Conservation (phyloP, 2,888 invertebrate species). For the Glyphotaelius pellucidus region DNA sequence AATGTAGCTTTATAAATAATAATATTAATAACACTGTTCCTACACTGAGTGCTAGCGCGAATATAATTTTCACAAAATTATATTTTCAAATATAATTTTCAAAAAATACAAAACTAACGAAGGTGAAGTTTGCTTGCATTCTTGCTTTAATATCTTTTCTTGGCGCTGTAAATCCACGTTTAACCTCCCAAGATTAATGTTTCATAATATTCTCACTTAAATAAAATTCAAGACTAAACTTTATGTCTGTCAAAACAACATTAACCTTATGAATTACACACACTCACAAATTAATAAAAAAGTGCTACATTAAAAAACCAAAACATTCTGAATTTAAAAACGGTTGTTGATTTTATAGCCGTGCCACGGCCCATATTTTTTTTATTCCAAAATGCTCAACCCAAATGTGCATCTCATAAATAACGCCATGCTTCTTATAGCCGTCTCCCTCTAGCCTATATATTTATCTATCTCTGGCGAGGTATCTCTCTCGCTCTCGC, state of each 20-base stretch:
- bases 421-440: constrained; percentile 74
- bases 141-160: neutral
- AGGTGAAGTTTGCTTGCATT: neutral
- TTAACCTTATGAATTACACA: constrained; percentile 52
- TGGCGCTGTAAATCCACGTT: neutral
- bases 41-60: no score
- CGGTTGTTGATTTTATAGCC: constrained; percentile 70
- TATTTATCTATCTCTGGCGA: constrained; percentile 55
- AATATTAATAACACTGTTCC: no score
- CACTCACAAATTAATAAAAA: constrained; percentile 63
- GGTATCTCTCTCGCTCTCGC: constrained; percentile 72
- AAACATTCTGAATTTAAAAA: constrained; percentile 50
- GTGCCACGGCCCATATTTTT: constrained; percentile 72
- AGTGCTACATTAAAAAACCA: constrained; percentile 51
- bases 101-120: neutral
- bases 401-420: constrained; percentile 78
- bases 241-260: constrained; percentile 39
- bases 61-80: neutral
- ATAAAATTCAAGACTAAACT: neutral
- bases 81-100: no score
- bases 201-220: neutral
- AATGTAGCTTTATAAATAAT: no score
- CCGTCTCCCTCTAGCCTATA: constrained; percentile 71
- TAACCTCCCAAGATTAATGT: neutral
- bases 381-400: constrained; percentile 75